phyloP scores from a whole-genome alignment of 1,140 invertebrate genomes.

The Atta texana region DNA sequence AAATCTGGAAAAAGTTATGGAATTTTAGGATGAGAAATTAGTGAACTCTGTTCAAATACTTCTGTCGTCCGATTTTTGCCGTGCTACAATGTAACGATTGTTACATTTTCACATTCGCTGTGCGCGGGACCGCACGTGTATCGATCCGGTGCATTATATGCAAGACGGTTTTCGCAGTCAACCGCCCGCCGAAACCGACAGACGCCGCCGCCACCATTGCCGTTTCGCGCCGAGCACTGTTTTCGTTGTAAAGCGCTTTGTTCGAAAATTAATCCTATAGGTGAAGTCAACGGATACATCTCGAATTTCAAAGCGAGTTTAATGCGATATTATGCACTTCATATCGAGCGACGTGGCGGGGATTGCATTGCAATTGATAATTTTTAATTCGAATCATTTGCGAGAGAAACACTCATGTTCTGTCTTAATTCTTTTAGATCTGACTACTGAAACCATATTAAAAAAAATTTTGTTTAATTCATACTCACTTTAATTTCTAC shows the following conservation, averaged over 20 bases:
- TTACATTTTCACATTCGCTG: conserved; percentile 51
- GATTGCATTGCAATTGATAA: neutral
- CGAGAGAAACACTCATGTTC: conserved; percentile 19
- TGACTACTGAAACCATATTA: no score
- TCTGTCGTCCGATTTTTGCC: neutral
- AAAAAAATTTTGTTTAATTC: no score
- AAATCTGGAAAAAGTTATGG: no score
- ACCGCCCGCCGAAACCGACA: conserved; percentile 56
- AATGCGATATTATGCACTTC: conserved; percentile 40
- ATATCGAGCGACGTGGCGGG: neutral
- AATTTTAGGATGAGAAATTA: neutral
- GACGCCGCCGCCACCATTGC: conserved; percentile 24
- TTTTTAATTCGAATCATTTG: conserved; percentile 39
- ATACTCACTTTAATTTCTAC: no score
- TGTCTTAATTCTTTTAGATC: neutral
- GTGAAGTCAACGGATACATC: conserved; percentile 39
- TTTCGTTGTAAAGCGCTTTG: conserved; percentile 56
- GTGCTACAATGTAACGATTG: conserved; percentile 28
- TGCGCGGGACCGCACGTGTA: conserved; percentile 39
- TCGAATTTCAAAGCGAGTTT: conserved; percentile 65
- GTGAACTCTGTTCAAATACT: neutral
- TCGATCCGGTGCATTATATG: conserved; percentile 53
- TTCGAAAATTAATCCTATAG: conserved; percentile 68
- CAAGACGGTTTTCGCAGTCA: conserved; percentile 57
- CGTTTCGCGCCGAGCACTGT: conserved; percentile 4